A percentile compares a stretch with the other conserved stretches of the same genome.
phyloP scores from a whole-genome alignment of 2,888 invertebrate species.

The Cephalotes varians region DNA sequence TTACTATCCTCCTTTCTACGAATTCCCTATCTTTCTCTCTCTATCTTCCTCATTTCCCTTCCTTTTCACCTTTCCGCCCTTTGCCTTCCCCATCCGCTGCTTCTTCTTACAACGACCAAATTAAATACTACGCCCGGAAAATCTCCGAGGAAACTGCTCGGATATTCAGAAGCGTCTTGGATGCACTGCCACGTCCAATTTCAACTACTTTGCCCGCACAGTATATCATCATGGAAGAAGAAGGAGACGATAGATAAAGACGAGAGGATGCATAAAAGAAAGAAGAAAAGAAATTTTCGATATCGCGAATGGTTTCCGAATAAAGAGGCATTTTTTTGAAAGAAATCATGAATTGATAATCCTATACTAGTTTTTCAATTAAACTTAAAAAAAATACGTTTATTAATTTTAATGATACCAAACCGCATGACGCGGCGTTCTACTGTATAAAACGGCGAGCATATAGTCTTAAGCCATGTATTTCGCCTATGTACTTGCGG shows the following conservation, averaged over 20 bases:
- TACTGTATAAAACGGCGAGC: constrained; percentile 45
- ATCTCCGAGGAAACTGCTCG: constrained; percentile 67
- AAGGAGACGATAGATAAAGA: neutral
- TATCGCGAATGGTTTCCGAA: constrained; percentile 26
- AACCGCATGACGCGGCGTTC: constrained; percentile 33
- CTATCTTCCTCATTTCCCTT: constrained; percentile 38
- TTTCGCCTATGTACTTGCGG: constrained; percentile 58
- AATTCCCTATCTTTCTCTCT: neutral
- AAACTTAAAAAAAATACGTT: constrained; percentile 63
- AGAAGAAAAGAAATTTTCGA: constrained; percentile 39
- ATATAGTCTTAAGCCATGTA: constrained; percentile 63
- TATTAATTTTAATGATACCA: constrained; percentile 69
- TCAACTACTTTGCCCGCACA: constrained; percentile 58
- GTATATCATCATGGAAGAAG: constrained; percentile 57
- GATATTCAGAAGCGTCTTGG: constrained; percentile 73
- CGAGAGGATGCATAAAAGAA: constrained; percentile 46
- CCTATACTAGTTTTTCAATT: constrained; percentile 61
- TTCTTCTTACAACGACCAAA: constrained; percentile 74
- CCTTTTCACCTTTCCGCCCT: constrained; percentile 29
- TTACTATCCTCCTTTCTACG: constrained; percentile 2
- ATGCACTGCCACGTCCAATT: constrained; percentile 75
- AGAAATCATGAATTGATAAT: neutral
- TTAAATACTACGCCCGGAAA: constrained; percentile 76
- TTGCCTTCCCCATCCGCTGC: constrained; percentile 45
- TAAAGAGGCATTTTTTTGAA: neutral